Percentiles rank a stretch among this genome's conserved stretches.
phyloP scores from a whole-genome alignment of 2,888 invertebrate species.

The Lasioglossum figueresi region DNA sequence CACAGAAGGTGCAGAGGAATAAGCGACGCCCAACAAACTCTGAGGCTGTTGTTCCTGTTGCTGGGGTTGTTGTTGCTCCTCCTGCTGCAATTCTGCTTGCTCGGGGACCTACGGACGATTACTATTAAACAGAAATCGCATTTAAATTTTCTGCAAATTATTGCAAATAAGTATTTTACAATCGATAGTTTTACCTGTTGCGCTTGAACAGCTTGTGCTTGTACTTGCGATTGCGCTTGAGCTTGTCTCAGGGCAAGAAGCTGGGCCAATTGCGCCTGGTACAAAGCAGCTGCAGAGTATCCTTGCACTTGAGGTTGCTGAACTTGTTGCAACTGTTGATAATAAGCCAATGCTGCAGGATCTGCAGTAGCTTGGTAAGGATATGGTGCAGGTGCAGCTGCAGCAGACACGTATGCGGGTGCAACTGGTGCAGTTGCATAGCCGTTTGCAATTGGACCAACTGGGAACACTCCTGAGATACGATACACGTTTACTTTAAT shows the following conservation, averaged over 20 bases:
- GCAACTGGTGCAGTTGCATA: slow-evolving; percentile 59
- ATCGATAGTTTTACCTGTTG: slow-evolving; percentile 56
- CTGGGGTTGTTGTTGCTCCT: slow-evolving; percentile 67
- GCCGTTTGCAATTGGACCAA: slow-evolving; percentile 57
- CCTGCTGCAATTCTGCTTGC: slow-evolving; percentile 67
- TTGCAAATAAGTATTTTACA: background rate
- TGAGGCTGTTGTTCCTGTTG: slow-evolving; percentile 70
- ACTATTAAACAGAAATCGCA: slow-evolving; percentile 58
- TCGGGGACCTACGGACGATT: slow-evolving; percentile 69
- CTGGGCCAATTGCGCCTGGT: slow-evolving; percentile 75
- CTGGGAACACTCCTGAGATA: slow-evolving; percentile 63
- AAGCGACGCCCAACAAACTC: slow-evolving; percentile 81
- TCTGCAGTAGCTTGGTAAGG: slow-evolving; percentile 67
- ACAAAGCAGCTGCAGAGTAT: slow-evolving; percentile 55
- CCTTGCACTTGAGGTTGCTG: slow-evolving; percentile 60
- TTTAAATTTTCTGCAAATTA: background rate
- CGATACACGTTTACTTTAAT: background rate
- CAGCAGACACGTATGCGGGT: slow-evolving; percentile 26
- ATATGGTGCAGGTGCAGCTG: slow-evolving; percentile 45
- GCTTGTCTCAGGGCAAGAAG: slow-evolving; percentile 72
- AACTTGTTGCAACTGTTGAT: slow-evolving; percentile 73
- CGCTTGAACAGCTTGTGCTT: slow-evolving; percentile 47
- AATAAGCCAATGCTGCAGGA: slow-evolving; percentile 69
- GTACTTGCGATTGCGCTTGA: slow-evolving; percentile 62
- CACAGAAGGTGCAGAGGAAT: slow-evolving; percentile 84